Evolutionary conservation across 2,797 vertebrate species (phyloP).

Genomic region (Pangasius sanitwongsei): DNA sequence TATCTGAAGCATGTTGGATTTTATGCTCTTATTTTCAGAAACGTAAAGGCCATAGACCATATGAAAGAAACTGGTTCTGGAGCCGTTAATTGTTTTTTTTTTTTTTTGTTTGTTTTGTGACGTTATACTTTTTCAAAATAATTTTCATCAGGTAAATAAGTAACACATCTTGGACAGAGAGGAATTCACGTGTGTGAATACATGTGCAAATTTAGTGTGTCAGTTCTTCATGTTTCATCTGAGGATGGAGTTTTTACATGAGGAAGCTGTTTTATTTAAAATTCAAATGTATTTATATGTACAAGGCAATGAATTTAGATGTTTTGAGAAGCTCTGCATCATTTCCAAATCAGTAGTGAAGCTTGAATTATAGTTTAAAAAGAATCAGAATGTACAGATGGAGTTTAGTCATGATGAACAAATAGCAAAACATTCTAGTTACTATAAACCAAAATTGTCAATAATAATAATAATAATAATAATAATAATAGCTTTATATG

Average conservation of each 20-base stretch:
- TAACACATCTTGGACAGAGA: background rate
- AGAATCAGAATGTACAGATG: background rate
- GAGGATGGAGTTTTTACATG: background rate
- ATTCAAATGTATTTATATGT: background rate
- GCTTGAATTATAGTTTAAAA: background rate
- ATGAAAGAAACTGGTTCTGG: background rate
- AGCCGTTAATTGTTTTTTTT: background rate
- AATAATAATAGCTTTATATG: background rate
- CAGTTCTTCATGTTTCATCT: background rate
- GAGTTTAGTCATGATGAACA: background rate
- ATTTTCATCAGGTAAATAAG: background rate
- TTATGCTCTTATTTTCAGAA: background rate
- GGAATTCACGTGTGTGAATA: background rate
- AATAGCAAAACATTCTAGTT: background rate
- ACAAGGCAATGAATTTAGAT: background rate
- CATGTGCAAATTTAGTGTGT: background rate
- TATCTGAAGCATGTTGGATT: background rate
- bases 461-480: slow-evolving; percentile 13
- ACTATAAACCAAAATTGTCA: background rate
- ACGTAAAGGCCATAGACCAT: background rate
- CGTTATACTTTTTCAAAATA: background rate
- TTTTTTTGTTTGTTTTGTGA: background rate
- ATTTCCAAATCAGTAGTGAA: background rate
- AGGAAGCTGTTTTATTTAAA: slow-evolving; percentile 11
- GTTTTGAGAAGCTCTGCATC: background rate